Evolutionary conservation across 1,140 invertebrate genomes (phyloP).

Genomic region (Sesamia nonagrioides): DNA sequence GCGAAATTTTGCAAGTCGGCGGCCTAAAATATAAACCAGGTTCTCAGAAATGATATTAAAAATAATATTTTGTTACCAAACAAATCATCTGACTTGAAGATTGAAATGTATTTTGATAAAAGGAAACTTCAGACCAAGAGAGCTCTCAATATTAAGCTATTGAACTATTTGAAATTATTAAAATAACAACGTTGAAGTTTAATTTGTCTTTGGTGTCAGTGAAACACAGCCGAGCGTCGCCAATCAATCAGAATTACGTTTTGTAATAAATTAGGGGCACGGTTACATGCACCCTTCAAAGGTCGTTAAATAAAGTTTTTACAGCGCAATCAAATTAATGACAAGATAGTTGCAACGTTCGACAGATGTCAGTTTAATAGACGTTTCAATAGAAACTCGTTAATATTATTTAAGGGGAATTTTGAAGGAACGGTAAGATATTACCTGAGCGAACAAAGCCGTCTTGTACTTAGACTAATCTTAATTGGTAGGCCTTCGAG

Average conservation of each 20-base stretch:
- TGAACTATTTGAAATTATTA: neutral
- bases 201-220: neutral
- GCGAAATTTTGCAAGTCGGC: too few relatives aligned
- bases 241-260: neutral
- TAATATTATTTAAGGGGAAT: neutral
- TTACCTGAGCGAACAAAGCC: neutral
- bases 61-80: too few relatives aligned
- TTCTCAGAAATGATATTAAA: too few relatives aligned
- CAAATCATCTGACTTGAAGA: too few relatives aligned
- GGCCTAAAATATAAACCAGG: too few relatives aligned
- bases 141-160: neutral
- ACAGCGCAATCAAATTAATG: neutral
- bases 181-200: neutral
- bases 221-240: neutral
- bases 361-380: slow-evolving; percentile 1
- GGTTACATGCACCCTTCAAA: neutral
- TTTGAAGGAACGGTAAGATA: neutral
- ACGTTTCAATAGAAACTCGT: neutral
- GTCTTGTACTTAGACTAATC: neutral
- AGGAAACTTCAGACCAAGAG: neutral
- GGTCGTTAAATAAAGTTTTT: neutral
- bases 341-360: neutral
- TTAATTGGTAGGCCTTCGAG: neutral
- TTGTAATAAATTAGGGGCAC: neutral
- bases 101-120: neutral